Evolutionary conservation across 2,113 vertebrate species (phyloP), one percentile per base, ranked within the genome.

Genomic region (Panthera tigris): DNA sequence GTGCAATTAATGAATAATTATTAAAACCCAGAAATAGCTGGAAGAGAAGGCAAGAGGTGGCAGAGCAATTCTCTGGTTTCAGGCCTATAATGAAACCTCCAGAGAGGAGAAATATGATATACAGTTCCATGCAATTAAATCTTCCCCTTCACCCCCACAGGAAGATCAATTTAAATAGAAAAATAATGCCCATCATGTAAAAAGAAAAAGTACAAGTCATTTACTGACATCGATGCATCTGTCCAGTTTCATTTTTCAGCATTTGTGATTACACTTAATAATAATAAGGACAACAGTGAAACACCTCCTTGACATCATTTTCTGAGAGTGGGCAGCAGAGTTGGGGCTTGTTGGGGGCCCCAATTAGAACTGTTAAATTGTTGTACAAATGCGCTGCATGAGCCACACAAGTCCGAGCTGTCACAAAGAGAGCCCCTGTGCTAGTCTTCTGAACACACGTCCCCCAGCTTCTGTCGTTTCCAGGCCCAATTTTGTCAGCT

Each of bases 1-100:
- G 96, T 97, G 98, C 98, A 99, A 99, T 99, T 99, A 99, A 99
- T 98, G 99, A 99, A 99, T 99, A 99, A 98, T 99, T 98, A 99
- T 99, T 99, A 99, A 99, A 99, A 98, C 45, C 97, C 98, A 98
- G 98, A 99, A 99, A 98, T 98, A 98, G 98, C 99, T 98, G 92
- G 97, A 98, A 98, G 98, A 99, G 94, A 96, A 98, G 97, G 98
- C 97, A 98, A 96, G 98, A 98, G 97, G 96, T 98, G 96, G 97
- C 96, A 97, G 39, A 79, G 96, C 90, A 97, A 73, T 98, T 96
- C 98, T 98, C 96, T 98, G 97, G 94, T 98, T 98, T 97, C 39
- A 31, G 98, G 95, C 97, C 97, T 98, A 69, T 98, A 98, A 98
- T 98, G 98, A 99, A 99, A 98, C 97, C 98, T 98, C 98, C 66